Base-by-base conservation (phyloP, 2,113 vertebrate species). In the Coreoperca whiteheadi region DNA sequence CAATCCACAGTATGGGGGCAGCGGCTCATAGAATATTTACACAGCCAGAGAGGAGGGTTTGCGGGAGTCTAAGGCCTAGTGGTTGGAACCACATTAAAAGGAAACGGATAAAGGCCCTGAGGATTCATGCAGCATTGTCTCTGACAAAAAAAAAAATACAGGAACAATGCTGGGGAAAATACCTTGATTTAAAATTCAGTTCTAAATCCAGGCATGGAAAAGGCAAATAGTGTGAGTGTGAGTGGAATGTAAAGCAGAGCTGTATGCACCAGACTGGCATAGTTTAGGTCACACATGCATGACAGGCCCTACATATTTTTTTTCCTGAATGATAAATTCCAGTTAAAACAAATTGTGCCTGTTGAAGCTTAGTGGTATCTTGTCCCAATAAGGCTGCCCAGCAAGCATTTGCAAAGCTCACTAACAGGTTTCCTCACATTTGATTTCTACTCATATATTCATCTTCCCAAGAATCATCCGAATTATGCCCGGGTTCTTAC, bases 181-280 rank as follows among this genome's bases (percentile, higher is more conserved):
- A 92, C 91, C 93, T 95, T 95, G 92, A 94, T 96, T 95, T 94
- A 92, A 95, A 95, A 95, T 95, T 93, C 92, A 91, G 88, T 89
- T 91, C 90, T 90, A 94, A 93, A 94, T 88, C 84, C 87, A 90
- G 89, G 69, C 87, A 91, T 81, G 73, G 87, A 90, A 89, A 90
- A 91, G 74, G 87, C 89, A 93, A 92, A 93, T 91, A 88, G 65
- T n/a, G n/a, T n/a, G 39, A 83, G 57, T 81, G 90, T 84, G 89
- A 91, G 88, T 60, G 50, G 93, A 94, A 95, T 95, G 88, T 86
- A 88, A 93, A 94, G 86, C 85, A 91, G 81, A 78, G 79, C 69
- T 72, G 74, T 59, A 84, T 86, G 63, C 77, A 57, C n/a, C 70
- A 83, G 76, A 71, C 66, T 90, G 84, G 41, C 77, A 88, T 75